Percentiles rank a stretch among this genome's conserved stretches.
Evolutionary conservation across 2,797 vertebrate species (phyloP).

Genomic region (Lates japonicus): DNA sequence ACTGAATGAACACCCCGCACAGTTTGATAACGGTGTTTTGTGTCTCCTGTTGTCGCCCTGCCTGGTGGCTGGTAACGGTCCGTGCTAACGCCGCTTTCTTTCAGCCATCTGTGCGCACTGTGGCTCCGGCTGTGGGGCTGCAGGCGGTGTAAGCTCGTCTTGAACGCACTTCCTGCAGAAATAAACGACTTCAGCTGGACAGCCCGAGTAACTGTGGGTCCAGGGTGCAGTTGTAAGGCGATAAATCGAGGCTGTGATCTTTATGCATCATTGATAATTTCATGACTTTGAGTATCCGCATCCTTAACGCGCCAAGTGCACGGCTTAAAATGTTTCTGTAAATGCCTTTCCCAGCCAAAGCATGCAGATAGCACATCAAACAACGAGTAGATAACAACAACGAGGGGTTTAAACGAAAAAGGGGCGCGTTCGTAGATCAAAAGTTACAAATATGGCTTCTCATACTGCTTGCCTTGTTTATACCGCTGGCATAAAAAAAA

Average conservation of each 20-base stretch:
- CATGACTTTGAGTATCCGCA: conserved; percentile 69
- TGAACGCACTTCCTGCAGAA: conserved; percentile 26
- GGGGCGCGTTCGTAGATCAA: conserved; percentile 90
- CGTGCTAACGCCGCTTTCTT: conserved; percentile 29
- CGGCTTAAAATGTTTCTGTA: conserved; percentile 15
- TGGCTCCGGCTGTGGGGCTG: conserved; percentile 38
- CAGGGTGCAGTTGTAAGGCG: background rate
- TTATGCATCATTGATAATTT: conserved; percentile 68
- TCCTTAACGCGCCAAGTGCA: conserved; percentile 62
- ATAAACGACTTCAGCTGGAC: background rate
- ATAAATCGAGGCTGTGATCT: conserved; percentile 24
- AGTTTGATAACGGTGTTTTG: background rate
- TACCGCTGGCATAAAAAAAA: conserved; percentile 60
- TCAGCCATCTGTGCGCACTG: conserved; percentile 59
- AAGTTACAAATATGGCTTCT: conserved; percentile 98
- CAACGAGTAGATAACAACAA: background rate
- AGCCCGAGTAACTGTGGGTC: rapidly evolving
- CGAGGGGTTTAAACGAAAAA: conserved; percentile 36
- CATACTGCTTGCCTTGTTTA: conserved; percentile 82
- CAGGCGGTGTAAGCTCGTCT: conserved; percentile 25
- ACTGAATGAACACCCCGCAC: background rate
- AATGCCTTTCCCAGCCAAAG: conserved; percentile 11
- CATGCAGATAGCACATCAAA: conserved; percentile 1
- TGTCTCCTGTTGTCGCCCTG: conserved; percentile 9
- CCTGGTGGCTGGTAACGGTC: conserved; percentile 10